A percentile compares a stretch with the other conserved stretches of the same genome.
Evolutionary conservation across 2,888 invertebrate genomes (phyloP).

Genomic region (Nephrotoma flavescens): DNA sequence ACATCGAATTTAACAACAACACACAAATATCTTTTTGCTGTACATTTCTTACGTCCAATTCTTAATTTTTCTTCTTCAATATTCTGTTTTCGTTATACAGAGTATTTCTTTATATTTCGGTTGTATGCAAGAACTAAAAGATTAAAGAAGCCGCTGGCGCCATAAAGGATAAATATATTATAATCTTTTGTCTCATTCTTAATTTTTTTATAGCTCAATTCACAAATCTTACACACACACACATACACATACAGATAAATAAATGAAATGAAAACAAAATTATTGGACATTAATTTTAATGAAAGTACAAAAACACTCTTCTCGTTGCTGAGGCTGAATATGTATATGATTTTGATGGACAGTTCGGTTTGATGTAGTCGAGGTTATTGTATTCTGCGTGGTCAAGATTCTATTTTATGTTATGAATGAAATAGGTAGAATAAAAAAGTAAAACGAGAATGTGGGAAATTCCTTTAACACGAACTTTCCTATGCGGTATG

Average conservation of each 20-base stretch:
- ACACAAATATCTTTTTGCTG: not conserved
- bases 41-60: not conserved
- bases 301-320: not conserved
- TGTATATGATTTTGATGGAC: not conserved
- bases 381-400: not conserved
- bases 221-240: not conserved
- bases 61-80: not conserved
- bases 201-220: not conserved
- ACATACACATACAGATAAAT: not conserved
- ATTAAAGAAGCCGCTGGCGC: not conserved
- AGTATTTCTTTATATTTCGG: not conserved
- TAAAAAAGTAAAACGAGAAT: not conserved
- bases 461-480: not conserved
- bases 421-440: not conserved
- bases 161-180: not conserved
- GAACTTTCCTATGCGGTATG: not conserved
- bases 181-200: not conserved
- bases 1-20: not conserved
- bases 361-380: not conserved
- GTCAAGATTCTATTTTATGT: not conserved
- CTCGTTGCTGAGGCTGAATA: not conserved
- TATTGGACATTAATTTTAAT: not conserved
- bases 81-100: not conserved
- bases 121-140: not conserved
- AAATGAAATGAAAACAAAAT: not conserved